These are phyloP conservation scores for Pangasius larnaudii DNA, from an alignment of 2,797 vertebrate species.

Conservation along the genomic window DNA sequence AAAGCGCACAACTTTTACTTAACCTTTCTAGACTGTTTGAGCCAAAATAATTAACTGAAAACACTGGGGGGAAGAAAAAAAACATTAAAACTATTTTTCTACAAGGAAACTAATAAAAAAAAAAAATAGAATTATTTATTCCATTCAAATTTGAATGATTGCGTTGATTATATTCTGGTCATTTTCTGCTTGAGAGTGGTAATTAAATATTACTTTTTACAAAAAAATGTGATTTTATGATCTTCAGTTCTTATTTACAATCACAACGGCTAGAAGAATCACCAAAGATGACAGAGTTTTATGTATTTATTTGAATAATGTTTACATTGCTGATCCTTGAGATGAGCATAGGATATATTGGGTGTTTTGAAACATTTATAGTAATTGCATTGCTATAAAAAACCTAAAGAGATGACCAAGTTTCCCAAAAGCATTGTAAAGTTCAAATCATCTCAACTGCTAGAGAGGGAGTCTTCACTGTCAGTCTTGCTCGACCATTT, in stretches of 20 bases:
- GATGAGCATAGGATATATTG: not conserved
- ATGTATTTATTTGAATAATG: not conserved
- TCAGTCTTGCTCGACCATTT: constrained; percentile 5
- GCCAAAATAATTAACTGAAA: not conserved
- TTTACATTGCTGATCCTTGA: not conserved
- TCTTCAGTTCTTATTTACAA: not conserved
- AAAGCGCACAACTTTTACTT: not conserved
- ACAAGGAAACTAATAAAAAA: not conserved
- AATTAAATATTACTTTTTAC: not conserved
- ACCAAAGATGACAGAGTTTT: not conserved
- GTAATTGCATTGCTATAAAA: not conserved
- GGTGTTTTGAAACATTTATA: not conserved
- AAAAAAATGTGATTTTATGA: not conserved
- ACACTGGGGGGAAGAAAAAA: not conserved
- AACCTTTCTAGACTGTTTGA: not conserved
- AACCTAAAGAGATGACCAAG: not conserved
- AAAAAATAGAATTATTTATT: no score
- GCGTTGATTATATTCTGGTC: not conserved
- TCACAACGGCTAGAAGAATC: not conserved
- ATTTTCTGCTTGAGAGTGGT: not conserved
- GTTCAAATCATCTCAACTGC: not conserved
- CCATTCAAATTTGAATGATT: not conserved
- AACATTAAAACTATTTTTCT: not conserved
- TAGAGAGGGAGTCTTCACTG: not conserved
- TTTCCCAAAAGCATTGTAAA: constrained; percentile 8